These are phyloP conservation scores for Apotomis betuletana DNA, from an alignment of 2,888 invertebrate genomes.

Conservation along the genomic window DNA sequence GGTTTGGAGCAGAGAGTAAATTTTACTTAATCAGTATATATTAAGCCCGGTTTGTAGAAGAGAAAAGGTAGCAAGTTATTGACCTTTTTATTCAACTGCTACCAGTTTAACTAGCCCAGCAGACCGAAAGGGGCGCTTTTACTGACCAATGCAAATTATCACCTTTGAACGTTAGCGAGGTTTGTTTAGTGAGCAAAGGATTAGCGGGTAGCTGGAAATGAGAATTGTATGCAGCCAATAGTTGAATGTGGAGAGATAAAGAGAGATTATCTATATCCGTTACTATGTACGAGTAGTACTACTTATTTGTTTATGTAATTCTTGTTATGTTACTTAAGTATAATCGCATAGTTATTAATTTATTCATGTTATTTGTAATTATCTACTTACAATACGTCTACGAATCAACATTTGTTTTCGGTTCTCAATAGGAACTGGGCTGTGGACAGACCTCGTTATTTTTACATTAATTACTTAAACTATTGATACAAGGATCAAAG, in stretches of 20 bases:
- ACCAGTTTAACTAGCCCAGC: constrained; percentile 22
- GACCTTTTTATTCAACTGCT: constrained; percentile 28
- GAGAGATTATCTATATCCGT: not conserved
- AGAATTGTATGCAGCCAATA: not conserved
- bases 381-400: too few species aligned
- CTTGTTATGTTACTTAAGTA: too few species aligned
- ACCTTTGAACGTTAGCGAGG: constrained; percentile 26
- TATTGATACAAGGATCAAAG: too few species aligned
- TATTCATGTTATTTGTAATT: too few species aligned
- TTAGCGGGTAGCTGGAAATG: not conserved
- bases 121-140: constrained; percentile 16
- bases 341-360: too few species aligned
- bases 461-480: too few species aligned
- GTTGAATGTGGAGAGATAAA: not conserved
- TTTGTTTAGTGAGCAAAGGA: constrained; percentile 10
- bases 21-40: not conserved
- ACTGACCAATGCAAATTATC: constrained; percentile 31
- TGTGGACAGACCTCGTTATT: too few species aligned
- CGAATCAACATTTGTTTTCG: too few species aligned
- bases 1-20: too few species aligned
- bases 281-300: too few species aligned
- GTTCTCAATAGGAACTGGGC: too few species aligned
- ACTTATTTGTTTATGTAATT: too few species aligned
- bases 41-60: constrained; percentile 20
- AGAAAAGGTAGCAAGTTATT: constrained; percentile 14